Evolutionary conservation across 2,888 invertebrate species (phyloP), one percentile per base, ranked within the genome.

Genomic region (Cryptops parisi): DNA sequence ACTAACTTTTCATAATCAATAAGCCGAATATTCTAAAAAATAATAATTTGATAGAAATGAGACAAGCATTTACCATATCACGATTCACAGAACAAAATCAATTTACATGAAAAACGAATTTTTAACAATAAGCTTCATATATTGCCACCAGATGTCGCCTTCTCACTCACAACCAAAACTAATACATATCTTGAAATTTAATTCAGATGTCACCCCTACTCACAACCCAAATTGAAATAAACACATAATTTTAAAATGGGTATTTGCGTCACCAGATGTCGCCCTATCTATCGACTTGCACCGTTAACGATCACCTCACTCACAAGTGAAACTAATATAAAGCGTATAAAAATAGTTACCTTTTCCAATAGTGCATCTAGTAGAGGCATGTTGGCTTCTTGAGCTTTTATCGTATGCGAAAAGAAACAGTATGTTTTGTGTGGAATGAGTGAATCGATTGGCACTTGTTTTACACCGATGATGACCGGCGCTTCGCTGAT

Each of bases 331-430:
- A n/a, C n/a, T n/a, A n/a, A n/a, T n/a, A n/a, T n/a, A n/a, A n/a
- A n/a, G n/a, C n/a, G 43, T 41, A 41, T 12, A 21, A 17, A 41
- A 17, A 12, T 5, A 26, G 17, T 48, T 56, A 78, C 78, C 74
- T 91, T 94, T 64, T 96, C 93, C 52, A 98, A 70, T 58, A 97
- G 83, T 3, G 94, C 89, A 69, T 99, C 98, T 59, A 99, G 70
- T 62, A 99, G 76, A 0, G 91, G 82, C 97, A 99, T 97, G 68
- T 99, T 99, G 40, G 83, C 83, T 65, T 94, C 93, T 70, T 99
- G 98, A 0, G 96, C 98, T 70, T 99, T 99, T 63, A 98, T 99
- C 0, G 97, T 98, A 68, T 99, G 98, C 0, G 97, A 97, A 71
- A 99, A 99, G 70, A 98, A 87, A 64, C 93, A 94, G 67, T 97